Base-by-base conservation (phyloP, 2,888 invertebrate species). In the Nomada ruficornis region DNA sequence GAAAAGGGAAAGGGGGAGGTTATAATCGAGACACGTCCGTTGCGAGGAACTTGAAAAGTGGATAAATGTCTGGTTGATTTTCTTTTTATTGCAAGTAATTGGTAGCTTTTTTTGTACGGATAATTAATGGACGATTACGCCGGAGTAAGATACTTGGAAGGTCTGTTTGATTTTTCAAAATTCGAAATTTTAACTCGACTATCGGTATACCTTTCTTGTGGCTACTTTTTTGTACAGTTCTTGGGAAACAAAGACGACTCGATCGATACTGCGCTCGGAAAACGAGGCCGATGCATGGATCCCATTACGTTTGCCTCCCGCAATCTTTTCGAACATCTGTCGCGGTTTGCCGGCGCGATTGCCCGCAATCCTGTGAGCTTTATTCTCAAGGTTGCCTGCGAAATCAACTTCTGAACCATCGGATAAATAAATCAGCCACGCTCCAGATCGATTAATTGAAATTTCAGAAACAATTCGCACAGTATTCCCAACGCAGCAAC, bases 271-370 rank as follows among this genome's bases (percentile, higher is more conserved):
- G 44, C 54, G 57, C 18, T 26, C 54, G 62, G 63, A 54, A 36
- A 76, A 42, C 76, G 59, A 47, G 73, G 47, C 62, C 57, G 26
- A 54, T 29, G 62, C 68, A 69, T 50, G 79, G 75, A 86, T 86
- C 86, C 86, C 72, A 81, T 83, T 83, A 83, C 69, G 67, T 63
- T 36, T 85, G 86, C 86, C 78, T 72, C 62, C 55, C 23, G 83
- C 79, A 85, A 82, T 85, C 85, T 80, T 75, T 80, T 70, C 86
- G 82, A 73, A 90, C 92, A 92, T 92, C 91, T 91, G 90, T 90
- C 91, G 89, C 83, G 54, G 67, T 76, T 71, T 62, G 75, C 76
- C 29, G 18, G 52, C 73, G 29, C 42, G 55, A 89, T 89, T 90
- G 90, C 87, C 89, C 88, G 75, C 85, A 85, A 86, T 90, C 87